Evolutionary conservation across 1,140 invertebrate species (phyloP).

Genomic region (Drosophila lini): DNA sequence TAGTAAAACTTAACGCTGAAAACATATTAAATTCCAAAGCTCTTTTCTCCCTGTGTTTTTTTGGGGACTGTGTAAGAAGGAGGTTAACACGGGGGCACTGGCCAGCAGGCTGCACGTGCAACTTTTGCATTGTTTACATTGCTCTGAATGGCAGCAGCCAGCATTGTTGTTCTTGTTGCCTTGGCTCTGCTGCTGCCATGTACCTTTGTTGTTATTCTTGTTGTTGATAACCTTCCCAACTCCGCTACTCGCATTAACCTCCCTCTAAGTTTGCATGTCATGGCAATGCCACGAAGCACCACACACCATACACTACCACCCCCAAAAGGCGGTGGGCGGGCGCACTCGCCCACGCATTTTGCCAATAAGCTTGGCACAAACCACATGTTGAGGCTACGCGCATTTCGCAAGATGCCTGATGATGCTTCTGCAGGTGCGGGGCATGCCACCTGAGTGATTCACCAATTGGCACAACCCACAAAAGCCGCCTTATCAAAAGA

Average conservation of each 20-base stretch:
- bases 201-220: slow-evolving; percentile 13
- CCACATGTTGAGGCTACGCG: slow-evolving; percentile 79
- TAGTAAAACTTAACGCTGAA: too few relatives aligned
- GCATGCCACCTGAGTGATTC: slow-evolving; percentile 60
- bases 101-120: slow-evolving; percentile 65
- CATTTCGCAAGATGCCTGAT: slow-evolving; percentile 51
- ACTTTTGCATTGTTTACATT: slow-evolving; percentile 80
- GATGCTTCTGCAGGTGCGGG: slow-evolving; percentile 29
- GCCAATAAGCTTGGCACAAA: slow-evolving; percentile 53
- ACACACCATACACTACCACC: background rate
- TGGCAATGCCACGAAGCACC: slow-evolving; percentile 22
- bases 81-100: slow-evolving; percentile 14
- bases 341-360: slow-evolving; percentile 46
- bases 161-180: slow-evolving; percentile 32
- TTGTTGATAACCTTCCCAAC: slow-evolving; percentile 29
- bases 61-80: background rate
- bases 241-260: slow-evolving; percentile 50
- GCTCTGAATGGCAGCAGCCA: slow-evolving; percentile 42
- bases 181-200: slow-evolving; percentile 9
- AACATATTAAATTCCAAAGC: too few relatives aligned
- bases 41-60: slow-evolving; percentile 27
- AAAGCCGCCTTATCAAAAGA: slow-evolving; percentile 43
- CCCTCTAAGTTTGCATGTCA: slow-evolving; percentile 57
- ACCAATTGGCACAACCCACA: slow-evolving; percentile 36
- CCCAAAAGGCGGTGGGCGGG: too few relatives aligned